Evolutionary conservation across 2,113 vertebrate species (phyloP).

Genomic region (Cervus canadensis): DNA sequence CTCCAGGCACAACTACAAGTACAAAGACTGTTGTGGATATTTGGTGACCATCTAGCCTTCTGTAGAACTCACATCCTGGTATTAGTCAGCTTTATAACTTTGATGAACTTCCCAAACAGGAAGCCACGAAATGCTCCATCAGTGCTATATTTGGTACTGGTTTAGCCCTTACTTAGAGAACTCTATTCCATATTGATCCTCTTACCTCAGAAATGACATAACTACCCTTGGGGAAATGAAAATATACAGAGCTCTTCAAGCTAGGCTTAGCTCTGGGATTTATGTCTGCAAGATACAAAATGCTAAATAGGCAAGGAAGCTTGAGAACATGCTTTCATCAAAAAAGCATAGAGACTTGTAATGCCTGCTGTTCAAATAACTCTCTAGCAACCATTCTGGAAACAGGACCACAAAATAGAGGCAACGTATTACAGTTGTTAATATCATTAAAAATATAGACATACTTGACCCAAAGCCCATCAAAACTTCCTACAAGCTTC

Average conservation of each 20-base stretch:
- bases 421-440: background rate
- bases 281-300: constrained; percentile 39
- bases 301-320: constrained; percentile 17
- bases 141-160: constrained; percentile 22
- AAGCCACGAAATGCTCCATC: constrained; percentile 24
- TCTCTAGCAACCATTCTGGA: background rate
- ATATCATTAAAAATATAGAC: background rate
- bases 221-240: constrained; percentile 26
- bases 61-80: constrained; percentile 1
- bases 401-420: background rate
- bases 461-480: background rate
- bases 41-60: background rate
- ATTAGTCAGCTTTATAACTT: constrained; percentile 34
- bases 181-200: constrained; percentile 47
- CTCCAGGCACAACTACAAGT: background rate
- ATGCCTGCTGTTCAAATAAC: background rate
- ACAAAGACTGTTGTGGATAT: background rate
- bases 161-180: constrained; percentile 49
- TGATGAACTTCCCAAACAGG: constrained; percentile 40
- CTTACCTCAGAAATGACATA: constrained; percentile 56
- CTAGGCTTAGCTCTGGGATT: constrained; percentile 17
- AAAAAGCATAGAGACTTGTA: background rate
- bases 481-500: background rate
- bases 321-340: constrained; percentile 38
- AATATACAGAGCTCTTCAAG: constrained; percentile 2